phyloP scores from a whole-genome alignment of 2,888 invertebrate species.

The Dendrolimus houi region DNA sequence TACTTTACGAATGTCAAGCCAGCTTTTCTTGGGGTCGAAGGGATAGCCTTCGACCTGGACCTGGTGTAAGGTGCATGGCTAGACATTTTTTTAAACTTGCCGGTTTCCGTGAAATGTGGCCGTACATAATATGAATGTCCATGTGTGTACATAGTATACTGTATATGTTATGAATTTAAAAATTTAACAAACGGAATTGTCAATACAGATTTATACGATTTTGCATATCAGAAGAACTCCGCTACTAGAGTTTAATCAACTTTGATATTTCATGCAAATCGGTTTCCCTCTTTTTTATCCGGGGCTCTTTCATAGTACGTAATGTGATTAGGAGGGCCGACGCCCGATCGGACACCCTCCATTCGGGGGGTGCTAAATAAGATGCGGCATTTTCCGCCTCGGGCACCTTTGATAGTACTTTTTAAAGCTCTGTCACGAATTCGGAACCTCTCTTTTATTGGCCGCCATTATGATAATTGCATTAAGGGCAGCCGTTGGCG shows the following conservation, averaged over 20 bases:
- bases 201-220: conserved; percentile 33
- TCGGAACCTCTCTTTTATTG: conserved; percentile 71
- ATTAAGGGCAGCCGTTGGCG: conserved; percentile 65
- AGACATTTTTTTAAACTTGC: too few species aligned
- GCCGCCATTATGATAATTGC: conserved; percentile 74
- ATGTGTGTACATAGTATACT: too few species aligned
- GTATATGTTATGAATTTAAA: too few species aligned
- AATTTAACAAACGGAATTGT: neutral
- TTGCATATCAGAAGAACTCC: conserved; percentile 33
- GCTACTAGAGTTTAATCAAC: conserved; percentile 47
- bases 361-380: conserved; percentile 65
- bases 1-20: too few species aligned
- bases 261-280: conserved; percentile 70
- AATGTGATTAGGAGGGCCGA: conserved; percentile 66
- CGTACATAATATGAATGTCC: too few species aligned
- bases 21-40: too few species aligned
- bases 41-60: too few species aligned
- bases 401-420: conserved; percentile 71
- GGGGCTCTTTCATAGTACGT: conserved; percentile 60
- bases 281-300: conserved; percentile 63
- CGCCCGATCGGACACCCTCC: conserved; percentile 35
- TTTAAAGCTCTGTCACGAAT: conserved; percentile 71
- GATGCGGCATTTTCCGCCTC: conserved; percentile 72
- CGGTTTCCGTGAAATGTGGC: too few species aligned
- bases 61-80: too few species aligned